phyloP scores from a whole-genome alignment of 2,797 vertebrate genomes.

The Cottoperca gobio region DNA sequence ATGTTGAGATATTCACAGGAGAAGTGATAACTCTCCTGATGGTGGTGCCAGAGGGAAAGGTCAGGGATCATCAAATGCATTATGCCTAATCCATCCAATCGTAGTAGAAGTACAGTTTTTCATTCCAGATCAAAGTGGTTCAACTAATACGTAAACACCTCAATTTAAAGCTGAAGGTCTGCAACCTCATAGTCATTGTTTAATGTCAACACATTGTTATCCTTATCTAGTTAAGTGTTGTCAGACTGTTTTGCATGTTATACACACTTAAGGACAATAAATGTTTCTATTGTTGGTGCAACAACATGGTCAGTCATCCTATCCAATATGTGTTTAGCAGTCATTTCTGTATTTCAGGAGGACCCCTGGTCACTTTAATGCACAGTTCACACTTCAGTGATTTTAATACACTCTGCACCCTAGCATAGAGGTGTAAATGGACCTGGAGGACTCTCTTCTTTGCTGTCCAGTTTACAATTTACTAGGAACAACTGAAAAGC shows the following conservation, averaged over 20 bases:
- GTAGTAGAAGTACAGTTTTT: not conserved
- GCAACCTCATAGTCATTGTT: not conserved
- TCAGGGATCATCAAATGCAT: not conserved
- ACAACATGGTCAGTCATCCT: not conserved
- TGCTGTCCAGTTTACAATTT: slow-evolving; percentile 56
- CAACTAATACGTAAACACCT: not conserved
- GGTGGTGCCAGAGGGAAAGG: not conserved
- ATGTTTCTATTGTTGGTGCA: not conserved
- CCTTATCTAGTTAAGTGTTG: not conserved
- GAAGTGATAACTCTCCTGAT: not conserved
- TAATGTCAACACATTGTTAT: not conserved
- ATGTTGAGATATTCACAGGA: no score
- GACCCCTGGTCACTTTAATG: slow-evolving; percentile 21
- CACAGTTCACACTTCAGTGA: slow-evolving; percentile 49
- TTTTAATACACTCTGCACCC: slow-evolving; percentile 47
- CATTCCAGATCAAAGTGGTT: no score
- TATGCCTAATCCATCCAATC: not conserved
- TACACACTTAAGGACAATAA: not conserved
- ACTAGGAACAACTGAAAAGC: slow-evolving; percentile 42
- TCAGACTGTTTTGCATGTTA: not conserved
- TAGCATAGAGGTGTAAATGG: slow-evolving; percentile 53
- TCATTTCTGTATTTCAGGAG: slow-evolving; percentile 8
- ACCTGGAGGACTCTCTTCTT: slow-evolving; percentile 28
- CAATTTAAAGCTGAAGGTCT: not conserved
- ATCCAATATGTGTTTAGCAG: not conserved